These are phyloP conservation scores for Tinea semifulvella DNA, from an alignment of 2,888 invertebrate genomes.

Conservation along the genomic window DNA sequence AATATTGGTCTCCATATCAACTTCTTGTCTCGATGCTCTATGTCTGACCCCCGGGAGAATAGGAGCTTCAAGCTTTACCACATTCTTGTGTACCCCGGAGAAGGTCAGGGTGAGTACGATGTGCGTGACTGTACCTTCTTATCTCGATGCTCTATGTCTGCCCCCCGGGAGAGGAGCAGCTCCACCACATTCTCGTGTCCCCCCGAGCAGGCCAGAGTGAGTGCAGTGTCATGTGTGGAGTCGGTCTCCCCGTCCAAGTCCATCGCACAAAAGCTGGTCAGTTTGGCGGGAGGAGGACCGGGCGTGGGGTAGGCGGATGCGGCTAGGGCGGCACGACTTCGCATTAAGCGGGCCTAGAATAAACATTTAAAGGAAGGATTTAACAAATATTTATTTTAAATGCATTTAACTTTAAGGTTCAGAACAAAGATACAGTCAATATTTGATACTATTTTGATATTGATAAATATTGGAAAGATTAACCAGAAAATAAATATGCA, in stretches of 20 bases:
- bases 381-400: too few species aligned
- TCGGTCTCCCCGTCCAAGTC: conserved; percentile 98
- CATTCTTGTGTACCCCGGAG: too few species aligned
- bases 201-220: conserved; percentile 96
- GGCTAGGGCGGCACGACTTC: conserved; percentile 26
- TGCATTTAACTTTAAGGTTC: too few species aligned
- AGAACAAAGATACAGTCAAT: too few species aligned
- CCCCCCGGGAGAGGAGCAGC: conserved; percentile 88
- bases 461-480: too few species aligned
- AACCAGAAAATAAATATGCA: too few species aligned
- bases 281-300: conserved; percentile 39
- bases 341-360: neutral
- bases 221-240: conserved; percentile 97
- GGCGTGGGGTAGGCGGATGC: conserved; percentile 37
- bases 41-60: too few species aligned
- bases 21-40: too few species aligned
- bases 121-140: conserved; percentile 82
- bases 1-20: too few species aligned
- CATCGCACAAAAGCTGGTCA: conserved; percentile 76
- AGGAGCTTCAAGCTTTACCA: too few species aligned
- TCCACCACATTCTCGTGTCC: conserved; percentile 97
- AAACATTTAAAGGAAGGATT: neutral
- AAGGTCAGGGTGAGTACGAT: too few species aligned
- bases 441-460: too few species aligned
- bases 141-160: conserved; percentile 97